Evolutionary conservation across 2,888 invertebrate genomes (phyloP).

Genomic region (Scaptomyza cyrtandrae): DNA sequence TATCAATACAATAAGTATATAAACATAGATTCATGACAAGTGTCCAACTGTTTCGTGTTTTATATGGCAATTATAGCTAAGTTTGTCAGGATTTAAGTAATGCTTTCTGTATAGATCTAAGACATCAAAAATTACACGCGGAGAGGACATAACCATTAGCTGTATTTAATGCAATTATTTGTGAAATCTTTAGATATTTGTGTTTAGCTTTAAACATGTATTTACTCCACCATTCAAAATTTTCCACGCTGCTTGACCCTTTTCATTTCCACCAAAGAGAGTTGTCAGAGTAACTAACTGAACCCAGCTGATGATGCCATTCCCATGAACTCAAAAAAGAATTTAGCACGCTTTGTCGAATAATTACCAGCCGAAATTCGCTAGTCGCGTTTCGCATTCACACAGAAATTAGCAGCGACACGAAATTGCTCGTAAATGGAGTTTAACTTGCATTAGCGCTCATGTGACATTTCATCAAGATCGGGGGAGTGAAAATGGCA

Average conservation of each 20-base stretch:
- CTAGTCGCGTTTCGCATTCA: constrained; percentile 36
- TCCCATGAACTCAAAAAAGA: constrained; percentile 56
- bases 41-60: constrained; percentile 54
- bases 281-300: constrained; percentile 3
- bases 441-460: constrained; percentile 80
- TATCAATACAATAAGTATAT: constrained; percentile 32
- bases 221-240: constrained; percentile 15
- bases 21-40: constrained; percentile 53
- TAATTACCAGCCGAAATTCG: constrained; percentile 37
- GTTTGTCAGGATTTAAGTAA: constrained; percentile 54
- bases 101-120: constrained; percentile 39
- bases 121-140: neutral
- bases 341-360: constrained; percentile 49
- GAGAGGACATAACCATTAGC: no score
- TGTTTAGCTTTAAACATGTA: neutral
- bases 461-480: constrained; percentile 79
- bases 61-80: constrained; percentile 67
- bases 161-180: neutral
- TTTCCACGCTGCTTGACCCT: constrained; percentile 56
- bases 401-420: constrained; percentile 68
- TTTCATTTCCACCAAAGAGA: constrained; percentile 22
- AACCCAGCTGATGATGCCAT: constrained; percentile 17
- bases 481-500: constrained; percentile 38
- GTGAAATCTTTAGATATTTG: neutral
- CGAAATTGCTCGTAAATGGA: constrained; percentile 68